Percentiles rank a stretch among this genome's conserved stretches.
Conservation (phyloP, 2,113 vertebrate genomes). For the Gymnogyps californianus region DNA sequence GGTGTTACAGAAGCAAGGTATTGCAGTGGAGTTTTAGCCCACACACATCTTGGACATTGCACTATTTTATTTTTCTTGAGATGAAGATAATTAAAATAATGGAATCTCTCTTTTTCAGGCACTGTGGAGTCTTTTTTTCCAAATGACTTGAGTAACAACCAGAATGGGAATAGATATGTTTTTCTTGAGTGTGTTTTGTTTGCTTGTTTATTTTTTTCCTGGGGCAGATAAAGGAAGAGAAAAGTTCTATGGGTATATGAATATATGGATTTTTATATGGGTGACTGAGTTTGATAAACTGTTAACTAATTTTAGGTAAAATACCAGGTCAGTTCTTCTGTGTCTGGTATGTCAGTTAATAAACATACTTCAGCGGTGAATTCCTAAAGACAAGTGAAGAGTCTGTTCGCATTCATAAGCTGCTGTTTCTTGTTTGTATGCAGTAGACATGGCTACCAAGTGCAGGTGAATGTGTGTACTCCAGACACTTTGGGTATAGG, state of each 20-base stretch:
- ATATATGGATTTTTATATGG: background rate
- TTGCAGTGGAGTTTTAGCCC: background rate
- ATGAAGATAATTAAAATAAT: background rate
- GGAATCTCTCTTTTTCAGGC: background rate
- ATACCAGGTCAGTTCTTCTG: background rate
- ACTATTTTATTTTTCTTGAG: background rate
- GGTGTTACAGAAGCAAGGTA: background rate
- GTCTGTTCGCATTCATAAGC: background rate
- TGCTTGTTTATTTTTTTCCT: background rate
- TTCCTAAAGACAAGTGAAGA: background rate
- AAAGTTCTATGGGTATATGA: background rate
- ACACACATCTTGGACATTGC: background rate
- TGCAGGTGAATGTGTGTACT: background rate
- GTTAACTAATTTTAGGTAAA: background rate
- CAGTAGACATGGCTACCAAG: background rate
- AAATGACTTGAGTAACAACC: background rate
- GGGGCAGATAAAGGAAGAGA: background rate
- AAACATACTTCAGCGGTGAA: background rate
- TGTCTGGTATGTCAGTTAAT: background rate
- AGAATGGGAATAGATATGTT: background rate
- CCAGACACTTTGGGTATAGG: background rate
- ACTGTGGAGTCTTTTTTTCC: background rate
- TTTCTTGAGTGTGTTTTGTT: background rate
- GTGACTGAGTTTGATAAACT: background rate
- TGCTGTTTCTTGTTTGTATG: background rate